phyloP scores from a whole-genome alignment of 2,797 vertebrate genomes.

The Pipistrellus pipistrellus region DNA sequence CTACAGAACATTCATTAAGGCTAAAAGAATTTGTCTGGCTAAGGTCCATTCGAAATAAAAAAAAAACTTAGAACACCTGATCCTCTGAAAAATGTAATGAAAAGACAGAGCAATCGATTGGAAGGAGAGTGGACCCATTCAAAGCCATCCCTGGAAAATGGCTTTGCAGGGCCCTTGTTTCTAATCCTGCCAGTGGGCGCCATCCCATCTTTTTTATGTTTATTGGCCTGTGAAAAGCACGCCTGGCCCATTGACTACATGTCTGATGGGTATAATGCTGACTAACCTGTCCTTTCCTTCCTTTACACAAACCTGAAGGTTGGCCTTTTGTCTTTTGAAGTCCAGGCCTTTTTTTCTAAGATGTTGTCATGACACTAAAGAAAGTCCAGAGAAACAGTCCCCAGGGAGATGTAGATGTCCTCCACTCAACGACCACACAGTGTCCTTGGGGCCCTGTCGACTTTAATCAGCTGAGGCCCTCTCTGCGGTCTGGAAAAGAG shows the following conservation, averaged over 20 bases:
- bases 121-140: not conserved
- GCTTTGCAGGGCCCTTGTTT: not conserved
- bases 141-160: not conserved
- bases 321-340: slow-evolving; percentile 54
- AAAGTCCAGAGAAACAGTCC: not conserved
- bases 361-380: not conserved
- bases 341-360: not conserved
- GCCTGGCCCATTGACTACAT: not conserved
- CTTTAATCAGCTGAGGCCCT: not conserved
- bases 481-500: not conserved
- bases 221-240: not conserved
- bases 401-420: not conserved
- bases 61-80: not conserved
- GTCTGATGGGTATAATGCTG: not conserved
- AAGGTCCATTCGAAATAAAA: not conserved
- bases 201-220: not conserved
- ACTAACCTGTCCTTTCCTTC: not conserved
- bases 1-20: not conserved
- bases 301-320: not conserved
- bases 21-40: slow-evolving; percentile 41
- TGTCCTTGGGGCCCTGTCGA: not conserved
- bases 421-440: not conserved
- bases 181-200: not conserved
- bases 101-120: not conserved
- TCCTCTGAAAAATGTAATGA: not conserved